phyloP scores from a whole-genome alignment of 2,113 vertebrate genomes.

The Pelecanus crispus region DNA sequence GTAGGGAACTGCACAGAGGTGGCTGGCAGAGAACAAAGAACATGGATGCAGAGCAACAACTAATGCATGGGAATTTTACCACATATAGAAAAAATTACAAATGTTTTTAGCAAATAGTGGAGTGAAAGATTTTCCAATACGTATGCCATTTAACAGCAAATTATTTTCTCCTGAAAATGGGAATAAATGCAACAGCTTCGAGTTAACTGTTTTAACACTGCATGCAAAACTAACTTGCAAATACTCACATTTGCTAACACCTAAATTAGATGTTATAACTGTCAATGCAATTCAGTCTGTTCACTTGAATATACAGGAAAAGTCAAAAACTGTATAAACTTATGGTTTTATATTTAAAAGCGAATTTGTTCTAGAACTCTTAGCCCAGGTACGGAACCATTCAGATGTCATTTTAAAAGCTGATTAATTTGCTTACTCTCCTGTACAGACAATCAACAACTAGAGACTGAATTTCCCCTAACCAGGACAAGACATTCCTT shows the following conservation, averaged over 20 bases:
- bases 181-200: neutral
- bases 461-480: neutral
- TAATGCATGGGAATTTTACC: constrained; percentile 1
- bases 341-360: neutral
- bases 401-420: neutral
- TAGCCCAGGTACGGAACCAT: neutral
- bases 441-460: neutral
- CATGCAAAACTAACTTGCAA: neutral
- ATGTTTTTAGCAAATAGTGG: neutral
- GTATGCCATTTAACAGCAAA: neutral
- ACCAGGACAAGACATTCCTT: neutral
- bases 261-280: neutral
- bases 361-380: neutral
- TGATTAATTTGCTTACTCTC: neutral
- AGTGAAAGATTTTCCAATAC: neutral
- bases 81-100: neutral
- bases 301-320: neutral
- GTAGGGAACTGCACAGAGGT: neutral
- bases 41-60: neutral
- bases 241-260: neutral
- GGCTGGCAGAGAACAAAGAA: constrained; percentile 16
- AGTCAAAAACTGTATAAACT: neutral
- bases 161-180: neutral
- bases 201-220: neutral
- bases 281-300: neutral